Evolutionary conservation across 2,888 invertebrate species (phyloP), one percentile per base, ranked within the genome.

Genomic region (Polietes domitor): DNA sequence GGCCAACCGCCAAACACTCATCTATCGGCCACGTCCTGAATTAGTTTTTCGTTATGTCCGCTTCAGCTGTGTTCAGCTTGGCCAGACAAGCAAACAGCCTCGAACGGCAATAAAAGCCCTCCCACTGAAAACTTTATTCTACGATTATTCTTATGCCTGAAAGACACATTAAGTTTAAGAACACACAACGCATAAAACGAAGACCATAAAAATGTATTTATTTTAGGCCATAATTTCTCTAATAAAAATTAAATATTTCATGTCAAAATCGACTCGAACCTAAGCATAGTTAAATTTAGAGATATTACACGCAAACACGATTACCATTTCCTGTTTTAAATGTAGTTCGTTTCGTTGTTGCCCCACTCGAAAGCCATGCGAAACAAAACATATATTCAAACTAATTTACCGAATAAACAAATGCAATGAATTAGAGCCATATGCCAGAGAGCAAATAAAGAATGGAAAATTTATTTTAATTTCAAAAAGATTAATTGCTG

Each of bases 401-500:
- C 10, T 41, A 5, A 41, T 12, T 41, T 41, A 41, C 12, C 2
- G 10, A 10, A 12, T 41, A 41, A 41, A 41, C 41, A 41, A 41
- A 5, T 41, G 41, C 4, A 41, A 2, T 2, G 41, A 41, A 41
- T 12, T 41, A 12, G 10, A 41, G 15, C 4, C 4, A 32, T 5
- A 32, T 32, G 7, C 32, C 3, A 32, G 7, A 32, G 4, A 32
- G 7, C 32, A 32, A 32, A 32, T 32, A 32, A 32, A 3, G 41
- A 32, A 47, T 26, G n/a, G 70, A 74, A 73, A 63, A n/a, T 26
- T 28, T 50, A 68, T 61, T 55, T 81, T 77, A 65, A 65, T 73
- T 77, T 82, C 12, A 82, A 82, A 77, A 82, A 82, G 81, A 82
- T 82, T 82, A 82, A 82, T 82, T 77, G 81, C 77, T 82, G 81